These are phyloP conservation scores for Odontamblyopus rebecca DNA, from an alignment of 2,797 vertebrate species.

Conservation along the genomic window DNA sequence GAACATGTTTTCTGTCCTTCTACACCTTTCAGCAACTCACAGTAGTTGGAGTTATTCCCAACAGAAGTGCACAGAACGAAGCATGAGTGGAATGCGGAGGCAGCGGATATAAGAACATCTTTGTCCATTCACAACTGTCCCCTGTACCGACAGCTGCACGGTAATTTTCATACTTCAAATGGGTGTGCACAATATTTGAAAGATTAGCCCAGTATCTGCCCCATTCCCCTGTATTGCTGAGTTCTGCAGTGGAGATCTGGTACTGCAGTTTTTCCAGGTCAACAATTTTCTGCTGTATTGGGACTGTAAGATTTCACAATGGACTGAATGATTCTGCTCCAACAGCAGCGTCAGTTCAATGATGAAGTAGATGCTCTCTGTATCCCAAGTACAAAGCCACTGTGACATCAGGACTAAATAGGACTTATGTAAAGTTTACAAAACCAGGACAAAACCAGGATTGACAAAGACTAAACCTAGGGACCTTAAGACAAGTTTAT, in stretches of 20 bases:
- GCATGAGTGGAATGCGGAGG: constrained; percentile 52
- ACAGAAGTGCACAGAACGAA: constrained; percentile 8
- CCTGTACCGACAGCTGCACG: constrained; percentile 10
- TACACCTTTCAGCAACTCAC: constrained; percentile 11
- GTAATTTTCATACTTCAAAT: constrained; percentile 6
- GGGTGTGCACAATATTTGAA: constrained; percentile 7
- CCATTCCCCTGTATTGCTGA: constrained; percentile 3
- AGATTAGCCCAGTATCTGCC: constrained; percentile 15
- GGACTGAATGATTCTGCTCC: constrained; percentile 8
- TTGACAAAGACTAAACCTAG: no score
- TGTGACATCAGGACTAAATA: background rate
- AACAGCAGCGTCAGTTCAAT: background rate
- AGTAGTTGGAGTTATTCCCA: constrained; percentile 19
- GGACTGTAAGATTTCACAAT: constrained; percentile 1
- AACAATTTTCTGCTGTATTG: constrained; percentile 14
- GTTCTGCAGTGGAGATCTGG: background rate
- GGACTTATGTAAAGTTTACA: no score
- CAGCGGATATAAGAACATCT: constrained; percentile 10
- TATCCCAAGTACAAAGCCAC: background rate
- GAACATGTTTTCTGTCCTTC: constrained; percentile 12
- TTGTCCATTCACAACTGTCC: constrained; percentile 17
- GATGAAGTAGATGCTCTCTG: background rate
- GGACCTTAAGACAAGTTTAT: no score
- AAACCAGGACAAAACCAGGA: no score
- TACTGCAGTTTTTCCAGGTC: constrained; percentile 37